Evolutionary conservation across 2,888 invertebrate species (phyloP).

Genomic region (Caenorhabditis angaria): DNA sequence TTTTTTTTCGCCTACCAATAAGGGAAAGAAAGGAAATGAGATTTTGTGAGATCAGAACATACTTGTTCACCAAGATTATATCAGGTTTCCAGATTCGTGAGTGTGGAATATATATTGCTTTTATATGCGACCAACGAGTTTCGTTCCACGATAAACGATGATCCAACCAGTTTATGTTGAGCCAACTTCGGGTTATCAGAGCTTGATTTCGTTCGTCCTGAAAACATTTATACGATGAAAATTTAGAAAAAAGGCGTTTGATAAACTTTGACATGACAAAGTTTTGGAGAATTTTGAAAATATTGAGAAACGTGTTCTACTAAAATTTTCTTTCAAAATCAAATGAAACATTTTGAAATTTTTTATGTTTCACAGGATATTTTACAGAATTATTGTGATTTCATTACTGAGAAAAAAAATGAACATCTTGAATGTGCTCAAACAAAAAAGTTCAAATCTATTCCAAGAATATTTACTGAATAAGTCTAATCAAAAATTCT

Average conservation of each 20-base stretch:
- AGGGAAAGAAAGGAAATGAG: not conserved
- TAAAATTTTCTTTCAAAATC: not conserved
- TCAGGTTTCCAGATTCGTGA: constrained; percentile 70
- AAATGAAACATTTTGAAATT: not conserved
- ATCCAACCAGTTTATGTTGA: constrained; percentile 72
- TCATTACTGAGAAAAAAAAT: no score
- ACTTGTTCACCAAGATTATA: constrained; percentile 71
- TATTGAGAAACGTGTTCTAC: not conserved
- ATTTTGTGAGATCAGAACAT: constrained; percentile 24
- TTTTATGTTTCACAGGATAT: no score
- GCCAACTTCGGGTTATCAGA: constrained; percentile 70
- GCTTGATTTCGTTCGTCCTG: constrained; percentile 72
- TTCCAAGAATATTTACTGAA: no score
- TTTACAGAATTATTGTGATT: no score
- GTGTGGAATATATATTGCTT: constrained; percentile 70
- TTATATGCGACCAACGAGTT: constrained; percentile 66
- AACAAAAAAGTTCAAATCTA: no score
- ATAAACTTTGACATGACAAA: no score
- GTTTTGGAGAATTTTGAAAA: no score
- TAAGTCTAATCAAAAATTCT: no score
- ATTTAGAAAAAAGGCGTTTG: no score
- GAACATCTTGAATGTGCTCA: no score
- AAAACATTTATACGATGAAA: no score
- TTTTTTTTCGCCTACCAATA: not conserved
- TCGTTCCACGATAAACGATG: constrained; percentile 52